Evolutionary conservation across 2,113 vertebrate genomes (phyloP).

Genomic region (Phaethornis superciliosus): DNA sequence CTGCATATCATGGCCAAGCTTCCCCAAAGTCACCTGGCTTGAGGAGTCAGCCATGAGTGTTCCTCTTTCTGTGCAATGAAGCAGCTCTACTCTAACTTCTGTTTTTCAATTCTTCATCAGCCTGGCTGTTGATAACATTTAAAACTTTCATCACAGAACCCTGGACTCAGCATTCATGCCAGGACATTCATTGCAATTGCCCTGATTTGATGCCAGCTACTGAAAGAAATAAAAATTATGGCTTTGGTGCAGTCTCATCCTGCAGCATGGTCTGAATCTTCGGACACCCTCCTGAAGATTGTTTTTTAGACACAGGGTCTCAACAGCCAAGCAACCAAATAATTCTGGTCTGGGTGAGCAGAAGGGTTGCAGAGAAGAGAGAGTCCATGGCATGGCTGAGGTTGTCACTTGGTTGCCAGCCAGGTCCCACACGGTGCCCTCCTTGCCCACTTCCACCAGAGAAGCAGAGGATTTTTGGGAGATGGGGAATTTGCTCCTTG

Average conservation of each 20-base stretch:
- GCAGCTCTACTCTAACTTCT: not conserved
- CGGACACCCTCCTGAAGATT: not conserved
- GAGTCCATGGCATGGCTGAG: not conserved
- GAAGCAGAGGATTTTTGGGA: not conserved
- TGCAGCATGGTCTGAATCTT: too few relatives aligned
- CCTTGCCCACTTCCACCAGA: not conserved
- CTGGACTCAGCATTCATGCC: not conserved
- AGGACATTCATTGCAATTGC: not conserved
- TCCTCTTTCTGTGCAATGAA: not conserved
- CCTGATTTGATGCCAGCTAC: not conserved
- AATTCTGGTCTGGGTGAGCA: not conserved
- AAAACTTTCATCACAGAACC: not conserved
- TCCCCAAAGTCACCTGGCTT: not conserved
- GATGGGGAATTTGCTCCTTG: not conserved
- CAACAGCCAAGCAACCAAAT: not conserved
- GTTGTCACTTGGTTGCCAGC: not conserved
- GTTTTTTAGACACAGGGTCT: not conserved
- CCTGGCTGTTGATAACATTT: not conserved
- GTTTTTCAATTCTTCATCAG: not conserved
- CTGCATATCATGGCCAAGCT: not conserved
- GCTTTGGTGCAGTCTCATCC: not conserved
- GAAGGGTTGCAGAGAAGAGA: not conserved
- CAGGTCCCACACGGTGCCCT: fast-evolving
- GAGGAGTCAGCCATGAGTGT: fast-evolving
- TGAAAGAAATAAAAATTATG: not conserved